These are phyloP conservation scores for Nasonia oneida DNA, from an alignment of 2,888 invertebrate genomes.

Conservation along the genomic window DNA sequence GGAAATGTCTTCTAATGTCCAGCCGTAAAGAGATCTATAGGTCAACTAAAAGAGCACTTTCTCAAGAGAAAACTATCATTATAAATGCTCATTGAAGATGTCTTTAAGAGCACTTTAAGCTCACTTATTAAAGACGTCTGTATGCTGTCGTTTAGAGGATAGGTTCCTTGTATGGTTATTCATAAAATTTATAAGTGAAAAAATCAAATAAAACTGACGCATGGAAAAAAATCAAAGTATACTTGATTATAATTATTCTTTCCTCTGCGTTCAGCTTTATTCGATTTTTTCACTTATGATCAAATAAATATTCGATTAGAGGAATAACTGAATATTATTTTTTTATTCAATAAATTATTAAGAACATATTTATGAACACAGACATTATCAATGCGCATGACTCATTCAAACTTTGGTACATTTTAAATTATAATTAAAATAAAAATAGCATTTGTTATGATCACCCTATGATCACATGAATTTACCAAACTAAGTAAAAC, in stretches of 20 bases:
- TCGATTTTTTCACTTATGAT: not conserved
- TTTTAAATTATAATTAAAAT: slow-evolving; percentile 2
- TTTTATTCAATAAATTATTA: slow-evolving; percentile 9
- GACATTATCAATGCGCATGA: not conserved
- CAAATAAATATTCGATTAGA: not conserved
- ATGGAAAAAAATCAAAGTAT: not conserved
- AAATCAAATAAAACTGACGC: not conserved
- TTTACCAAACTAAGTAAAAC: too few species aligned
- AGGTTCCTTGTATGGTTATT: not conserved
- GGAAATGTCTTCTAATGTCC: too few species aligned
- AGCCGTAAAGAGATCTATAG: too few species aligned
- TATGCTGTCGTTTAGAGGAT: not conserved
- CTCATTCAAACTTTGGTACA: not conserved
- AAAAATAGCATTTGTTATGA: too few species aligned
- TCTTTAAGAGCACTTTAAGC: too few species aligned
- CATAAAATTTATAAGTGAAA: not conserved
- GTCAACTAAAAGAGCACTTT: too few species aligned
- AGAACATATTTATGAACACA: slow-evolving; percentile 11
- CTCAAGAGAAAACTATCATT: too few species aligned
- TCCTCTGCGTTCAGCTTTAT: not conserved
- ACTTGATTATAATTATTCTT: not conserved
- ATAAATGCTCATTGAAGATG: too few species aligned
- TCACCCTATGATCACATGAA: too few species aligned
- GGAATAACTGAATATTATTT: not conserved
- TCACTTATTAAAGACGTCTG: not conserved